A percentile compares a stretch with the other conserved stretches of the same genome.
phyloP scores from a whole-genome alignment of 2,888 invertebrate species.

The Thecophora atra region DNA sequence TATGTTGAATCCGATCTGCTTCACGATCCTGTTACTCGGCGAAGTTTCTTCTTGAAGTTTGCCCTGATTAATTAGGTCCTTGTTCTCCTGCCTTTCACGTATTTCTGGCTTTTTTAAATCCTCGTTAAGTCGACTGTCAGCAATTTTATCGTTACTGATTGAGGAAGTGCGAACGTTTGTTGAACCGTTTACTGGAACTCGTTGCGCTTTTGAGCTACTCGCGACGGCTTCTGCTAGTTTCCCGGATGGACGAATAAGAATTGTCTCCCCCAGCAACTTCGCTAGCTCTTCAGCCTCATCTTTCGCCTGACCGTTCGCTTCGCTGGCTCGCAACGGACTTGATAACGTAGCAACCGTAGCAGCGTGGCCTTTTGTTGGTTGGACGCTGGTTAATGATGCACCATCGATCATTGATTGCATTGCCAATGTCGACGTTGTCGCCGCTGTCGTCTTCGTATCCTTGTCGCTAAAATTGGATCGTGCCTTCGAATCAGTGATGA shows the following conservation, averaged over 20 bases:
- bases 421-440: constrained; percentile 43
- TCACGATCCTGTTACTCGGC: constrained; percentile 8
- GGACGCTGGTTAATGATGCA: constrained; percentile 27
- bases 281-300: constrained; percentile 46
- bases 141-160: constrained; percentile 7
- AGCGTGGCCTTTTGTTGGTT: constrained; percentile 38
- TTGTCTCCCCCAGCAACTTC: constrained; percentile 53
- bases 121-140: neutral
- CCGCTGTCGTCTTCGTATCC: constrained; percentile 42
- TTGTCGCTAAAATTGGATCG: constrained; percentile 44
- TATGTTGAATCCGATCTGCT: constrained; percentile 7
- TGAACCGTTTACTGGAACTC: neutral
- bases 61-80: constrained; percentile 54
- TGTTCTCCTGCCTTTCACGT: constrained; percentile 39
- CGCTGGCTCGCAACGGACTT: constrained; percentile 54
- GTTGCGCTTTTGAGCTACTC: constrained; percentile 25
- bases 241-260: constrained; percentile 45
- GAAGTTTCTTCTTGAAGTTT: constrained; percentile 40
- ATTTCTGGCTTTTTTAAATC: neutral
- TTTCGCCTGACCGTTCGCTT: constrained; percentile 48
- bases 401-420: constrained; percentile 48
- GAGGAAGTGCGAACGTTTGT: too few species aligned
- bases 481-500: neutral
- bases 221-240: constrained; percentile 35
- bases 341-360: constrained; percentile 43